These are phyloP conservation scores for Cololabis saira DNA, from an alignment of 2,113 vertebrate species.

Conservation along the genomic window DNA sequence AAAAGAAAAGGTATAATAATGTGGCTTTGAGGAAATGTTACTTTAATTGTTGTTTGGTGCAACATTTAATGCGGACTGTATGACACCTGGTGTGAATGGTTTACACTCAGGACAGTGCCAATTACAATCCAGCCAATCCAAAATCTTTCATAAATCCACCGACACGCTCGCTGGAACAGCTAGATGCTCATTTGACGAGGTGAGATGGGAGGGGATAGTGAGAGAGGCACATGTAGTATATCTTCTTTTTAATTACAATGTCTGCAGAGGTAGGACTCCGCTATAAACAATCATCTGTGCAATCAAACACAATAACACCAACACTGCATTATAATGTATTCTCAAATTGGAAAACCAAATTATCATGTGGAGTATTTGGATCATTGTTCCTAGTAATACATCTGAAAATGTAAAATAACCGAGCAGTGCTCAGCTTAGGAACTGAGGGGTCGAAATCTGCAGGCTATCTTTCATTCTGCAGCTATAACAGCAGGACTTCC, in stretches of 20 bases:
- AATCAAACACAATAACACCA: conserved; percentile 68
- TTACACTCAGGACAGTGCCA: conserved; percentile 75
- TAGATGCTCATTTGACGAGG: conserved; percentile 75
- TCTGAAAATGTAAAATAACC: conserved; percentile 25
- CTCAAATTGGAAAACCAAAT: conserved; percentile 48
- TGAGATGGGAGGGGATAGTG: conserved; percentile 66
- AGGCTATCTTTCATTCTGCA: conserved; percentile 18
- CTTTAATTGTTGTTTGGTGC: conserved; percentile 77
- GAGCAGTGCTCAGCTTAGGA: not conserved
- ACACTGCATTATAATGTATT: conserved; percentile 50
- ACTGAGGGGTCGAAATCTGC: conserved; percentile 10
- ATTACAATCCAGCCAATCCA: conserved; percentile 79
- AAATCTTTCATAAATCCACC: conserved; percentile 71
- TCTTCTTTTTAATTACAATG: conserved; percentile 83
- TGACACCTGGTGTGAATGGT: conserved; percentile 80
- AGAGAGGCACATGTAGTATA: conserved; percentile 69
- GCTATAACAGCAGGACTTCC: conserved; percentile 9
- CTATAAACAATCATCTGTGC: conserved; percentile 83
- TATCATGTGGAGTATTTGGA: conserved; percentile 34
- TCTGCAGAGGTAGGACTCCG: conserved; percentile 77
- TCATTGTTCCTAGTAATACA: conserved; percentile 36
- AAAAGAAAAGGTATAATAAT: conserved; percentile 54
- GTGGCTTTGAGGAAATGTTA: conserved; percentile 68
- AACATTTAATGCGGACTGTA: conserved; percentile 72
- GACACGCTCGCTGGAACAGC: conserved; percentile 63